Evolutionary conservation across 2,888 invertebrate species (phyloP).

Genomic region (Scrobipalpa atriplicella): DNA sequence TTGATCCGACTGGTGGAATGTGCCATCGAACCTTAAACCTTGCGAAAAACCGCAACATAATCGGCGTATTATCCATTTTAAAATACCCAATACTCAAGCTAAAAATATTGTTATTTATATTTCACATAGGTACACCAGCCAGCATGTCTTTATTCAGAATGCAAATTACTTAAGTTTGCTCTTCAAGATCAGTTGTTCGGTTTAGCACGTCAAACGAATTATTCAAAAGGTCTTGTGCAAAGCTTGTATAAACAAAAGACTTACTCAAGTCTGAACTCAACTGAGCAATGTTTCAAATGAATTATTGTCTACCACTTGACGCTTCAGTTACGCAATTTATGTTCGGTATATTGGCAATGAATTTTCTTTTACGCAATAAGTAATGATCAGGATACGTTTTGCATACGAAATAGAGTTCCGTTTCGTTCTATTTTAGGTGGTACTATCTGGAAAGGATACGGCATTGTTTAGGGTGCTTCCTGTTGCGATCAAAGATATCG

Average conservation of each 20-base stretch:
- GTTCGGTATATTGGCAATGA: neutral
- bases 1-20: no score
- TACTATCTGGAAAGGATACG: slow-evolving; percentile 10
- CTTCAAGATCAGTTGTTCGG: neutral
- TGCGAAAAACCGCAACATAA: no score
- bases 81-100: no score
- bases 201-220: slow-evolving; percentile 25
- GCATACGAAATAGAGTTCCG: slow-evolving; percentile 5
- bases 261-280: slow-evolving; percentile 9
- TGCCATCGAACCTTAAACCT: no score
- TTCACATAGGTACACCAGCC: neutral
- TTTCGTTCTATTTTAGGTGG: neutral
- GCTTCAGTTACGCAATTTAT: neutral
- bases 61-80: no score
- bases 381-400: slow-evolving; percentile 10
- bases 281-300: neutral
- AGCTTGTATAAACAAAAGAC: slow-evolving; percentile 1
- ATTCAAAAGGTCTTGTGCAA: slow-evolving; percentile 5
- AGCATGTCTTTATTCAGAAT: neutral
- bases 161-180: neutral
- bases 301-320: neutral
- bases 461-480: slow-evolving; percentile 7
- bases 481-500: neutral
- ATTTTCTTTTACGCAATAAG: neutral
- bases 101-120: neutral